phyloP scores from a whole-genome alignment of 53 echinoderm and acorn worm genomes.

The Zoroaster sp. region DNA sequence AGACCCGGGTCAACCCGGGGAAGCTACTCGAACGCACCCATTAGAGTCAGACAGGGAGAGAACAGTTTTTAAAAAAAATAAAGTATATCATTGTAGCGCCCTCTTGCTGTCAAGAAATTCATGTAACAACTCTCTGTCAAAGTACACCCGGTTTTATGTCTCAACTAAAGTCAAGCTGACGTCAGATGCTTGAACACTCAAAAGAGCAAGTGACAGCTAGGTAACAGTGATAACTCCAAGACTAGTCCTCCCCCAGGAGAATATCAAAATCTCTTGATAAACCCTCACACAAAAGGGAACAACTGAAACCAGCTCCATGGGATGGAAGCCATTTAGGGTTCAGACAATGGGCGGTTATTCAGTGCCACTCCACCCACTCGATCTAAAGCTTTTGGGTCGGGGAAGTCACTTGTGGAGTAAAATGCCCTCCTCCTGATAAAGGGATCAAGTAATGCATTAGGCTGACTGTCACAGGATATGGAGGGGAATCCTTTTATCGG shows the following conservation, averaged over 20 bases:
- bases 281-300: neutral
- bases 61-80: no score
- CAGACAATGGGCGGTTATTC: neutral
- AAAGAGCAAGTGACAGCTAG: neutral
- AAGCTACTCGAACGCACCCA: no score
- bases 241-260: neutral
- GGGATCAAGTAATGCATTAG: slow-evolving; percentile 39
- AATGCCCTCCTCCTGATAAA: neutral
- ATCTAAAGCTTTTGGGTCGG: neutral
- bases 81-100: neutral
- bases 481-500: slow-evolving; percentile 31
- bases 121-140: neutral
- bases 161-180: neutral
- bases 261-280: neutral
- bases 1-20: no score
- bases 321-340: no score
- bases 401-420: neutral
- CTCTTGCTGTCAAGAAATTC: neutral
- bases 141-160: neutral
- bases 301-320: neutral
- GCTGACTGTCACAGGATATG: slow-evolving; percentile 6
- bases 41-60: no score
- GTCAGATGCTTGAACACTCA: neutral
- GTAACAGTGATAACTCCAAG: neutral
- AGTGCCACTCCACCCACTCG: neutral